Conservation (phyloP, 2,888 invertebrate species). For the Tetranychus piercei region DNA sequence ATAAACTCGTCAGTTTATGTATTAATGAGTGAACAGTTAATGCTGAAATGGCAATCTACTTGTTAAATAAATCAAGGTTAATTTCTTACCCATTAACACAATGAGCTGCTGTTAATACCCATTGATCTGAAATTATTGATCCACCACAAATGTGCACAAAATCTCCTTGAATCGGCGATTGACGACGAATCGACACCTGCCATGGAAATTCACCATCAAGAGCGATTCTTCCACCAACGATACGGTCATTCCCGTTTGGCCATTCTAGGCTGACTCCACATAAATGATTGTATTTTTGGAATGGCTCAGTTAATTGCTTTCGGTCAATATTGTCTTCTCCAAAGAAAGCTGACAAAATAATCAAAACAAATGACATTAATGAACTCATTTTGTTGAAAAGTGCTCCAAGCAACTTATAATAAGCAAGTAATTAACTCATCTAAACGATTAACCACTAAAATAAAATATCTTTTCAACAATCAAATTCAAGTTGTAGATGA, state of each 20-base stretch:
- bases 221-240: background rate
- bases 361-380: too few species aligned
- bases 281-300: background rate
- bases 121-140: slow-evolving; percentile 20
- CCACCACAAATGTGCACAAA: slow-evolving; percentile 21
- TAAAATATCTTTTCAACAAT: too few species aligned
- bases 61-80: background rate
- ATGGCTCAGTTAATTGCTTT: too few species aligned
- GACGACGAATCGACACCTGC: slow-evolving; percentile 14
- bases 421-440: too few species aligned
- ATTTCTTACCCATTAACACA: slow-evolving; percentile 21
- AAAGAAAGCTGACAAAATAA: too few species aligned
- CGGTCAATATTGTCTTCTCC: too few species aligned
- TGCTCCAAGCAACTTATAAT: too few species aligned
- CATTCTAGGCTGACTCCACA: background rate
- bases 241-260: background rate
- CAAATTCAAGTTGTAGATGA: too few species aligned
- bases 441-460: too few species aligned
- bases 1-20: too few species aligned
- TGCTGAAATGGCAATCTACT: background rate
- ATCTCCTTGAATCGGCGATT: background rate
- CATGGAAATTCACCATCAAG: slow-evolving; percentile 8
- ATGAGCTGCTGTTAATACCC: slow-evolving; percentile 24
- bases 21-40: background rate
- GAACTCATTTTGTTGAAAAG: too few species aligned